Conservation (phyloP, 2,797 vertebrate genomes). For the Etheostoma perlongum region DNA sequence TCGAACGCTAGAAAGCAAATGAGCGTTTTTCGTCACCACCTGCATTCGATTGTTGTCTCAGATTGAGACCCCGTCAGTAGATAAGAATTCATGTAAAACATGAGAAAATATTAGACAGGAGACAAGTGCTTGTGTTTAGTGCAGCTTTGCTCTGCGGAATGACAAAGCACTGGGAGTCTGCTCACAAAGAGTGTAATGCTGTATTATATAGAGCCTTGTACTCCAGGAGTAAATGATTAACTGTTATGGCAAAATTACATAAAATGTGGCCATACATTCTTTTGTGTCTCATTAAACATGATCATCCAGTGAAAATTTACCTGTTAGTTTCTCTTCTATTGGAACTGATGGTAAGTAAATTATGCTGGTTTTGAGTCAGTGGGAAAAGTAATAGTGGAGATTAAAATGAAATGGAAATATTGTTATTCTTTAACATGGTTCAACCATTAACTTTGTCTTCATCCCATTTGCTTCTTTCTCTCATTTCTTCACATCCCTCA, state of each 20-base stretch:
- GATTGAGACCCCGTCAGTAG: too few relatives aligned
- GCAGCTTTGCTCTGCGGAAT: too few relatives aligned
- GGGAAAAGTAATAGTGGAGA: not conserved
- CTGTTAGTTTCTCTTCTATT: not conserved
- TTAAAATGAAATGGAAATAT: not conserved
- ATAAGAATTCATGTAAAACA: too few relatives aligned
- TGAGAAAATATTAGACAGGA: too few relatives aligned
- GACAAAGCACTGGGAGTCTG: too few relatives aligned
- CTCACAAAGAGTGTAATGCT: too few relatives aligned
- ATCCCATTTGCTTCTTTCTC: not conserved
- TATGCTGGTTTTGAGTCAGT: not conserved
- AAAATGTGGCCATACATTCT: too few relatives aligned
- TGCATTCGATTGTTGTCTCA: not conserved
- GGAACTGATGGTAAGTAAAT: not conserved
- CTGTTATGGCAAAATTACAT: too few relatives aligned
- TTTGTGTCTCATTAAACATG: not conserved
- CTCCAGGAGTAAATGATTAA: too few relatives aligned
- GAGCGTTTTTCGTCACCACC: not conserved
- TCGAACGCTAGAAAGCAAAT: too few relatives aligned
- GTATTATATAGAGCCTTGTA: too few relatives aligned
- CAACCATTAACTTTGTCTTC: not conserved
- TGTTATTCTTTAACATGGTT: not conserved
- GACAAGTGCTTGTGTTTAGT: too few relatives aligned
- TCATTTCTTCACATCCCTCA: not conserved
- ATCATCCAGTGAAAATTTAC: not conserved